Conservation (phyloP, 2,797 vertebrate genomes). For the Epinephelus malabaricus region DNA sequence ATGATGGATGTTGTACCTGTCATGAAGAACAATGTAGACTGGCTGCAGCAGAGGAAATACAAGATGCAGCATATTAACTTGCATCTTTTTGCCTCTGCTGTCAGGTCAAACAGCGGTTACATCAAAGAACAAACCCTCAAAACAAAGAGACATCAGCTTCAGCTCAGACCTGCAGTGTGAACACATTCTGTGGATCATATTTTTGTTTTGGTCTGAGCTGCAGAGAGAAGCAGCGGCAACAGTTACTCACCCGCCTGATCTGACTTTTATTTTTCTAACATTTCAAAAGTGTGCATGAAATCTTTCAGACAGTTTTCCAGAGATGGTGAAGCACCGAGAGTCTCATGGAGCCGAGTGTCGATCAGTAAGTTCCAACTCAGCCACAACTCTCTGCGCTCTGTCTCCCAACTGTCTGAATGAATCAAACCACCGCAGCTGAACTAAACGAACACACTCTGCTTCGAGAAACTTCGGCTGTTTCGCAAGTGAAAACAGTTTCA, state of each 20-base stretch:
- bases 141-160: background rate
- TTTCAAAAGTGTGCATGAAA: slow-evolving; percentile 4
- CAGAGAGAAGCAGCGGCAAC: background rate
- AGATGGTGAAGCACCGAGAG: background rate
- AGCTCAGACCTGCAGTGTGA: background rate
- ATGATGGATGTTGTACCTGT: too few species aligned
- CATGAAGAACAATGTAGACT: too few species aligned
- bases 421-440: background rate
- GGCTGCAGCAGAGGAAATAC: too few species aligned
- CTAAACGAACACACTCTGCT: background rate
- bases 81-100: background rate
- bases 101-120: background rate
- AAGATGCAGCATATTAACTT: background rate
- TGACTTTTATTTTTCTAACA: slow-evolving; percentile 14
- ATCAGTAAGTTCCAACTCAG: background rate
- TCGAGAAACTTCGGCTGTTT: background rate
- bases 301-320: slow-evolving; percentile 1
- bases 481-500: slow-evolving; percentile 9
- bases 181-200: background rate
- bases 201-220: background rate
- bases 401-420: slow-evolving; percentile 11
- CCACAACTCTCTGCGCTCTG: background rate
- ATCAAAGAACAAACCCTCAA: background rate
- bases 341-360: background rate
- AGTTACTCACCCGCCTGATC: slow-evolving; percentile 13